These are phyloP conservation scores for Luidia sarsii DNA, from an alignment of 53 echinoderm and acorn worm genomes.

Conservation along the genomic window DNA sequence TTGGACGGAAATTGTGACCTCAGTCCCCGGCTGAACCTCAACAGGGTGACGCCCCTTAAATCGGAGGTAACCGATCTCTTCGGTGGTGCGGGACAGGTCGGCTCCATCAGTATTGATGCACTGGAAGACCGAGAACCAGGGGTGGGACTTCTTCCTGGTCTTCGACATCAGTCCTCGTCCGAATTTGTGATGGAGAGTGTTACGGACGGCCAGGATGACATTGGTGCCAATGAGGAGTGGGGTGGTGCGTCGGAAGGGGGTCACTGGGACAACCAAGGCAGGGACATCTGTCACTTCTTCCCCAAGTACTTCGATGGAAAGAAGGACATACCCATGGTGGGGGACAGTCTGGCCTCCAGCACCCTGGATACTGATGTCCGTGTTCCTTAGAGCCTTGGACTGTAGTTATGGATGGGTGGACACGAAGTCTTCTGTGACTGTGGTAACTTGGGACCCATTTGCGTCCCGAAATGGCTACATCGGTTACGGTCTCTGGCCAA, in stretches of 20 bases:
- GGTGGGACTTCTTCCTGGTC: not conserved
- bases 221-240: constrained; percentile 36
- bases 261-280: constrained; percentile 9
- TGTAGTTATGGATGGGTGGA: not conserved
- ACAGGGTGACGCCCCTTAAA: not conserved
- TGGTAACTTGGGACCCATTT: not conserved
- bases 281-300: not conserved
- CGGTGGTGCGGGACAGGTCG: not conserved
- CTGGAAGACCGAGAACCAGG: constrained; percentile 27
- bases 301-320: not conserved
- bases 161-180: constrained; percentile 5
- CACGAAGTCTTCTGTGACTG: not conserved
- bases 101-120: constrained; percentile 16
- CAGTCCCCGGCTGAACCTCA: not conserved
- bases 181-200: not conserved
- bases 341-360: constrained; percentile 49
- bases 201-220: constrained; percentile 16
- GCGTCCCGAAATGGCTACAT: not conserved
- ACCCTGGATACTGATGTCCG: constrained; percentile 16
- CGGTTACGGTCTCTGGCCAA: not conserved
- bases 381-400: not conserved
- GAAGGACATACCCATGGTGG: constrained; percentile 5
- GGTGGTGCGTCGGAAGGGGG: not conserved
- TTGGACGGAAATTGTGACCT: not conserved
- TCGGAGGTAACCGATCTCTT: not conserved